Conservation (phyloP, 2,888 invertebrate genomes). For the Ceratothoa steindachneri region DNA sequence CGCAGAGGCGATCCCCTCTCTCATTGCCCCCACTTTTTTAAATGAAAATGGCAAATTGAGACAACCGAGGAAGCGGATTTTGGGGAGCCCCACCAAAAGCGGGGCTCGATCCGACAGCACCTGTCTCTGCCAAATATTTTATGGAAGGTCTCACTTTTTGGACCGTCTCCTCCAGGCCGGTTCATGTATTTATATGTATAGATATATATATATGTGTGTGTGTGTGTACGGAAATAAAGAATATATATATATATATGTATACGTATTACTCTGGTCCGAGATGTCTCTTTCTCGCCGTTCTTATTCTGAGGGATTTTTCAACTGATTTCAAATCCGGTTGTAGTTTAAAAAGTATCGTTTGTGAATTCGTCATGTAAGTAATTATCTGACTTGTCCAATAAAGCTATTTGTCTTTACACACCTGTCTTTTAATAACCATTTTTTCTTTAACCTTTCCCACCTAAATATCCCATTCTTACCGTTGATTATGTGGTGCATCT, state of each 20-base stretch:
- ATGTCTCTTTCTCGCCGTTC: constrained; percentile 25
- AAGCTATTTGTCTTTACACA: constrained; percentile 54
- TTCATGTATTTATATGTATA: no score
- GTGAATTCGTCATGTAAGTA: constrained; percentile 52
- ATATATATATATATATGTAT: no score
- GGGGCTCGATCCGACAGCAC: not conserved
- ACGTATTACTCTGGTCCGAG: no score
- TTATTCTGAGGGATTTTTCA: constrained; percentile 47
- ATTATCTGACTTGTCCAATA: constrained; percentile 54
- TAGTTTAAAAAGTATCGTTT: constrained; percentile 51
- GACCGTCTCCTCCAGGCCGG: not conserved
- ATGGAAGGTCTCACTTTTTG: not conserved
- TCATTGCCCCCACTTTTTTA: no score
- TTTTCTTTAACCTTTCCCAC: no score
- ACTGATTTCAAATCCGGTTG: constrained; percentile 48
- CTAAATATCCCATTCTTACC: no score
- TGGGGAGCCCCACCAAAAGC: no score
- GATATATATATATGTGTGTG: no score
- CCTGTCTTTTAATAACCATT: constrained; percentile 20
- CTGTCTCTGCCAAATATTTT: not conserved
- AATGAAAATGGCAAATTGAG: no score
- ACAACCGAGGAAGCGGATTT: no score
- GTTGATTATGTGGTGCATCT: no score
- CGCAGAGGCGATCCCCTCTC: constrained; percentile 33
- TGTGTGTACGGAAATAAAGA: no score